Evolutionary conservation across 2,113 vertebrate species (phyloP).

Genomic region (Mugil cephalus): DNA sequence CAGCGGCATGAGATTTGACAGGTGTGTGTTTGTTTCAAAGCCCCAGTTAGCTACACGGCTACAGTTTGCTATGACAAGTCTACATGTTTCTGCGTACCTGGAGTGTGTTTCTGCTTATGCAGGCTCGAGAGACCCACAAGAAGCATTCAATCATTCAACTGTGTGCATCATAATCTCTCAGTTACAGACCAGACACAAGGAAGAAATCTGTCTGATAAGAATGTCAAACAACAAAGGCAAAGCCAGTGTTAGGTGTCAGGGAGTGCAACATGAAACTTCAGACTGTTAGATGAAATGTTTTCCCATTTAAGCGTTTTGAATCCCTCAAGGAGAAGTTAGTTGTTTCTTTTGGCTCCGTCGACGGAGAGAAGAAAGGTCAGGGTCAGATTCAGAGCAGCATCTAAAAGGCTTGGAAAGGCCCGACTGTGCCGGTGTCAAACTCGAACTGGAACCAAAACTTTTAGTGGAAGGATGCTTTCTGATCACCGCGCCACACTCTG

Average conservation of each 20-base stretch:
- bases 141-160: constrained; percentile 16
- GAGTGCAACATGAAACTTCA: constrained; percentile 10
- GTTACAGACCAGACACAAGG: constrained; percentile 33
- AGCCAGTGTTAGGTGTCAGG: constrained; percentile 10
- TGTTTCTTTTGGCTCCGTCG: constrained; percentile 17
- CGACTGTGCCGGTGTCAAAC: neutral
- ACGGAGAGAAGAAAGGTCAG: constrained; percentile 4
- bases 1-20: constrained; percentile 27
- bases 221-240: constrained; percentile 15
- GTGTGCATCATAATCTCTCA: constrained; percentile 27
- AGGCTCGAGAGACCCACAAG: constrained; percentile 13
- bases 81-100: neutral
- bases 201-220: constrained; percentile 23
- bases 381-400: constrained; percentile 1
- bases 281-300: constrained; percentile 10
- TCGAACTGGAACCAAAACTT: constrained; percentile 9
- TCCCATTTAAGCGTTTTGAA: neutral
- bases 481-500: neutral
- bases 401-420: neutral
- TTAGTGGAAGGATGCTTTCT: constrained; percentile 1
- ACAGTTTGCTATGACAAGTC: constrained; percentile 5
- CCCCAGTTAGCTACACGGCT: neutral
- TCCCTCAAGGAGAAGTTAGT: constrained; percentile 27
- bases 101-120: neutral
- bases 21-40: constrained; percentile 28